A percentile compares a stretch with the other conserved stretches of the same genome.
These are phyloP conservation scores for Gymnothorax reevesii DNA, from an alignment of 2,797 vertebrate genomes.

Conservation along the genomic window DNA sequence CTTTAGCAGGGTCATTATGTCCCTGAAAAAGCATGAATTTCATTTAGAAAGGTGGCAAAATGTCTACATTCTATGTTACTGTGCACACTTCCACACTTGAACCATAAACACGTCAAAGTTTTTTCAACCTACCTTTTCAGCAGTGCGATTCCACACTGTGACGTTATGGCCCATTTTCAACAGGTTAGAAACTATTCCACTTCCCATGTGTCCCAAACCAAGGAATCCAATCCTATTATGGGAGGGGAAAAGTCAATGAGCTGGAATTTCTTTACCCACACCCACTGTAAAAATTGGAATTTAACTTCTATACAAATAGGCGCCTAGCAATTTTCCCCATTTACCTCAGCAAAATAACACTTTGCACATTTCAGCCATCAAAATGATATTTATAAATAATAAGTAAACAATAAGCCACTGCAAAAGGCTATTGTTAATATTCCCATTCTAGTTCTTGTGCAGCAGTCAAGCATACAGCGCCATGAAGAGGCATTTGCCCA, in stretches of 20 bases:
- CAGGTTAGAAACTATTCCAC: slow-evolving; percentile 95
- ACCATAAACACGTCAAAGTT: not conserved
- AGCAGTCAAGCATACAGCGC: too few relatives aligned
- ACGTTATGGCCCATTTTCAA: slow-evolving; percentile 98
- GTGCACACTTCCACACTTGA: not conserved
- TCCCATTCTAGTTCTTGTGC: too few relatives aligned
- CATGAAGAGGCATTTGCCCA: too few relatives aligned
- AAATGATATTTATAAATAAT: not conserved
- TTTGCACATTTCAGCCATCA: not conserved
- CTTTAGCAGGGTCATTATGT: not conserved
- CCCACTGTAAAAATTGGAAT: too few relatives aligned
- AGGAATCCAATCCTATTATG: slow-evolving; percentile 92
- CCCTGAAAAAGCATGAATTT: too few relatives aligned
- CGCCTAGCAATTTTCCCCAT: not conserved
- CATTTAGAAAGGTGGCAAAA: not conserved
- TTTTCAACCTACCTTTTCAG: slow-evolving; percentile 84
- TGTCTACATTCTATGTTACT: not conserved
- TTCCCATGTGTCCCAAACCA: slow-evolving; percentile 95
- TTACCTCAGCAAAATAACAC: not conserved
- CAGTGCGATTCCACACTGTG: slow-evolving; percentile 98
- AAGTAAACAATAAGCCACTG: not conserved
- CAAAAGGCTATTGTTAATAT: not conserved
- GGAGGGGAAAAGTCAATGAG: not conserved
- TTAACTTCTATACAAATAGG: not conserved
- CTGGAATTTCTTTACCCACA: not conserved